A percentile compares a stretch with the other conserved stretches of the same genome.
These are phyloP conservation scores for Donacobius atricapilla DNA, from an alignment of 2,113 vertebrate species.

Conservation along the genomic window DNA sequence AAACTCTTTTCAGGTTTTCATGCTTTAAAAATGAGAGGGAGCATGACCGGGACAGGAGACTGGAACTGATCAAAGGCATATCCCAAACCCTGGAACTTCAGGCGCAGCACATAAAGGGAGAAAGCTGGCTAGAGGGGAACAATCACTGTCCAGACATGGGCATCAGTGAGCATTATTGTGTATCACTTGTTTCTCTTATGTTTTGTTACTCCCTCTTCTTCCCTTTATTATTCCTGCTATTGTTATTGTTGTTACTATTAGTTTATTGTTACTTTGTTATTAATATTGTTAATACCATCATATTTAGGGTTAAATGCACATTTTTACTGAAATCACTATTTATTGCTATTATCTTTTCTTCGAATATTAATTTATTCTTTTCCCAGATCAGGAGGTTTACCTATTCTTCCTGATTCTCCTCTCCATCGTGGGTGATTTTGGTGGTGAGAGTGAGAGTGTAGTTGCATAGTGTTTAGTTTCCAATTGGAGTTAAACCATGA, in stretches of 20 bases:
- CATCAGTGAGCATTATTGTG: not conserved
- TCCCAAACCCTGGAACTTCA: not conserved
- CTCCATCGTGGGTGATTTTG: not conserved
- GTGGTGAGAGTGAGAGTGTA: not conserved
- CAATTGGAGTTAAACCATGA: not conserved
- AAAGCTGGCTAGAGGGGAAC: not conserved
- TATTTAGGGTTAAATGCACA: not conserved
- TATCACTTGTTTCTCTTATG: not conserved
- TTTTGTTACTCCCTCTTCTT: not conserved
- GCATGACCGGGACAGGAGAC: fast-evolving
- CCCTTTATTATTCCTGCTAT: not conserved
- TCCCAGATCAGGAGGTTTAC: not conserved
- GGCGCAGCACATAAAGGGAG: fast-evolving
- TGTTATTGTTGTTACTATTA: not conserved
- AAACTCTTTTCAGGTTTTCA: not conserved
- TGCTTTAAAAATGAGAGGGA: not conserved
- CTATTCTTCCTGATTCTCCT: not conserved
- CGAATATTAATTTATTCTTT: not conserved
- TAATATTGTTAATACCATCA: not conserved
- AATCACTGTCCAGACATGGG: too few relatives aligned
- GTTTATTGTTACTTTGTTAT: not conserved
- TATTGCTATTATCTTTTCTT: not conserved
- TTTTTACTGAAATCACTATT: not conserved
- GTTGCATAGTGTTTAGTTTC: not conserved
- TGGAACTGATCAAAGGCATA: not conserved